Percentiles rank a stretch among this genome's conserved stretches.
Evolutionary conservation across 2,888 invertebrate genomes (phyloP).

Genomic region (Drosophila engyochracea): DNA sequence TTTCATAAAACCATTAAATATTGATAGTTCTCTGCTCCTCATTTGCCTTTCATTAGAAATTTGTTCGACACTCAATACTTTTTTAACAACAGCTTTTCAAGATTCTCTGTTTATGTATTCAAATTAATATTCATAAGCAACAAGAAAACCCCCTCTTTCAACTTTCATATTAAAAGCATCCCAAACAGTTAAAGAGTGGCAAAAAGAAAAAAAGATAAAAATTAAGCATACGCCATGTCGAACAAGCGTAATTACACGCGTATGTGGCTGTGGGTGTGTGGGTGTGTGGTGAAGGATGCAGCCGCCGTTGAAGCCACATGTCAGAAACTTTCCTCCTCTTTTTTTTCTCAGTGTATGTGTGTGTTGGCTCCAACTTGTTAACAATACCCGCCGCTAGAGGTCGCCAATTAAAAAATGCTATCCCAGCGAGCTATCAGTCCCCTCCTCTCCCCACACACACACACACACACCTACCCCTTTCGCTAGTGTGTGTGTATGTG

Average conservation of each 20-base stretch:
- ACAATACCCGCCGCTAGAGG: constrained; percentile 71
- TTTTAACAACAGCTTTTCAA: not conserved
- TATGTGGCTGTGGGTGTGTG: not conserved
- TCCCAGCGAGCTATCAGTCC: not conserved
- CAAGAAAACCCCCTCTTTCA: not conserved
- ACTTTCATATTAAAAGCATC: constrained; percentile 15
- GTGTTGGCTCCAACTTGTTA: constrained; percentile 70
- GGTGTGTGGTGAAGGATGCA: constrained; percentile 9
- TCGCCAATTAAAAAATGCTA: constrained; percentile 67
- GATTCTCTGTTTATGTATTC: not conserved
- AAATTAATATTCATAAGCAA: constrained; percentile 23
- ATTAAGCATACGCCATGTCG: constrained; percentile 73
- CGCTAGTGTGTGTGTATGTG: constrained; percentile 27
- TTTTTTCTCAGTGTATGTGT: constrained; percentile 1
- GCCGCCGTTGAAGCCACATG: constrained; percentile 57
- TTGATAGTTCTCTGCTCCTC: not conserved
- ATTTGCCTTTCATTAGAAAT: not conserved
- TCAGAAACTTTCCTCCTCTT: constrained; percentile 33
- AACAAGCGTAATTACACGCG: constrained; percentile 74
- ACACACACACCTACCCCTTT: not conserved
- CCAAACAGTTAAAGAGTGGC: constrained; percentile 21
- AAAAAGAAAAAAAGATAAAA: constrained; percentile 11
- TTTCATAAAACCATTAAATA: not conserved
- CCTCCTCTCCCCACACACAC: no score
- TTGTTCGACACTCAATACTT: no score